Evolutionary conservation across 2,113 vertebrate species (phyloP).

Genomic region (Notarius lentiginosus): DNA sequence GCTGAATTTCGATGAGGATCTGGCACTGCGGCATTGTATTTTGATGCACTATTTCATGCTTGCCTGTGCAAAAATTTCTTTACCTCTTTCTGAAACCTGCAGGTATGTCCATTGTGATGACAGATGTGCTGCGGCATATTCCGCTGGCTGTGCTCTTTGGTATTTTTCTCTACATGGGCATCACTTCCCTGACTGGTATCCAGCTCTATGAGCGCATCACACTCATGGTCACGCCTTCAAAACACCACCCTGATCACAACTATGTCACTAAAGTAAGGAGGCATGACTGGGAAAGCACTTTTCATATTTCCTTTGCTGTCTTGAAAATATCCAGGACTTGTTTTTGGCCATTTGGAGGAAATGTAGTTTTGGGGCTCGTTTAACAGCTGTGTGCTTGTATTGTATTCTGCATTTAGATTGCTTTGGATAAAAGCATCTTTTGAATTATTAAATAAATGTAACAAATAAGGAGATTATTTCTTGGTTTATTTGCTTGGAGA

Average conservation of each 20-base stretch:
- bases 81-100: conserved; percentile 36
- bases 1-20: neutral
- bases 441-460: neutral
- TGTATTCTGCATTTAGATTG: neutral
- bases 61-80: neutral
- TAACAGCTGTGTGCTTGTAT: neutral
- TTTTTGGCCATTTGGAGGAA: neutral
- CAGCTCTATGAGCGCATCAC: conserved; percentile 93
- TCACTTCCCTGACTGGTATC: conserved; percentile 94
- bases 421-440: neutral
- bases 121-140: conserved; percentile 88
- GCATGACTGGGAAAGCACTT: neutral
- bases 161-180: conserved; percentile 98
- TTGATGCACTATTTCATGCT: neutral
- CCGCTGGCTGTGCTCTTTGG: conserved; percentile 95
- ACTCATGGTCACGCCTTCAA: conserved; percentile 93
- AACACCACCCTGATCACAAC: conserved; percentile 94
- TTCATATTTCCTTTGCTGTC: neutral
- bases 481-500: neutral
- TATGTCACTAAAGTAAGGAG: conserved; percentile 90
- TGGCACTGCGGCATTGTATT: neutral
- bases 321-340: neutral
- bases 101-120: conserved; percentile 98
- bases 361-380: neutral
- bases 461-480: neutral